Evolutionary conservation across 1,140 invertebrate species (phyloP), one percentile per base, ranked within the genome.

Genomic region (Hermetia illucens): DNA sequence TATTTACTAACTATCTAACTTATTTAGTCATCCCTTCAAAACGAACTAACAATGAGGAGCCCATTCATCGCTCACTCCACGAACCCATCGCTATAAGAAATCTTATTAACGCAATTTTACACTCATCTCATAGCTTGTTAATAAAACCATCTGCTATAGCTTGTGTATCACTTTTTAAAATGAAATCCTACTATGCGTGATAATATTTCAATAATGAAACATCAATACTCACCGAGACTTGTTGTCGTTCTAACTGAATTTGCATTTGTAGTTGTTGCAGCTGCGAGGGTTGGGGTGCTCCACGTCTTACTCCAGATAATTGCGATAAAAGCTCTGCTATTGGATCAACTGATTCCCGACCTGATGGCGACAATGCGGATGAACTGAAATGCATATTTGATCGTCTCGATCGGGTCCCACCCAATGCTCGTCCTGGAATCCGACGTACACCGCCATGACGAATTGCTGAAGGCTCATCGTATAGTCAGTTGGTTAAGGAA

Each of bases 321-420:
- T 93, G 89, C 36, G 87, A 90, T 38, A 94, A 66, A 44, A 94
- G 69, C 69, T 95, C 89, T 27, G 87, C 85, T 48, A 96, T 95
- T 36, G 91, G 90, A 74, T 96, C 91, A 44, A 77, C 76, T 46
- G 83, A 77, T 57, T 95, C 91, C 48, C 86, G 77, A 54, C 79
- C 83, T 49, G 83, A 85, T 41, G 80, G 81, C 47, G 84, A 89
- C 47, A 82, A 61, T 39, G 78, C 75, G 41, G 78, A 72, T 46
- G 79, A 75, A 64, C 79, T 80, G 54, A 88, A 88, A 69, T 91
- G 87, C 84, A 92, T 91, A 60, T 93, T 93, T 49, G 82, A 79
- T 52, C 80, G 72, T 38, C 79, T 70, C 34, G 84, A 70, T 45
- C 90, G 68, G 27, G 75, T 69, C 32, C 78, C 76, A 47, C 79